phyloP scores from a whole-genome alignment of 2,888 invertebrate species.

The Panorpa germanica region DNA sequence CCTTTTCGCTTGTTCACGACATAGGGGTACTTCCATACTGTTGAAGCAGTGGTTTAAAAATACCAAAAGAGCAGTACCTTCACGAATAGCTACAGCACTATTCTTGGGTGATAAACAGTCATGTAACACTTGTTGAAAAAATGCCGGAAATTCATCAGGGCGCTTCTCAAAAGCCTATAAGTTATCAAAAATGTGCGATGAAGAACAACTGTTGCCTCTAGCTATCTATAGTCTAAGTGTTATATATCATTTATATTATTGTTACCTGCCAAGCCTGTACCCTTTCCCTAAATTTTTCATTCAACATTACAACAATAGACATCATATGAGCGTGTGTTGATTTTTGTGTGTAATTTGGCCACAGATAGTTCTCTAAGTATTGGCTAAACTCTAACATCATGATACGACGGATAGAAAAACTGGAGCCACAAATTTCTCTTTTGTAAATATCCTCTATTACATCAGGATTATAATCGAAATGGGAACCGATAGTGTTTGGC shows the following conservation, averaged over 20 bases:
- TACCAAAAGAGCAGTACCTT: constrained; percentile 74
- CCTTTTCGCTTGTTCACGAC: constrained; percentile 79
- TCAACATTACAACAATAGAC: constrained; percentile 96
- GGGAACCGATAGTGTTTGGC: constrained; percentile 54
- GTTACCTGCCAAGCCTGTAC: constrained; percentile 87
- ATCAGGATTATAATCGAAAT: constrained; percentile 52
- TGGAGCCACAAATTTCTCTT: constrained; percentile 69
- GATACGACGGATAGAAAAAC: constrained; percentile 68
- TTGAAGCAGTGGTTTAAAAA: constrained; percentile 95
- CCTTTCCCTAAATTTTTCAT: constrained; percentile 94
- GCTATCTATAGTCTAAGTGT: constrained; percentile 3
- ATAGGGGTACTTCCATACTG: constrained; percentile 89
- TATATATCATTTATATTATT: constrained; percentile 9
- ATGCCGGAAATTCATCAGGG: constrained; percentile 57
- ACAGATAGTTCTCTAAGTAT: constrained; percentile 89
- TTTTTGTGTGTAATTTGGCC: constrained; percentile 81
- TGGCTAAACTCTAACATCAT: constrained; percentile 96
- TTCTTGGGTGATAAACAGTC: constrained; percentile 39
- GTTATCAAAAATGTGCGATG: constrained; percentile 9
- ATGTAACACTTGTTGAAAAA: constrained; percentile 64
- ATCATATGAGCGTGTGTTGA: constrained; percentile 77
- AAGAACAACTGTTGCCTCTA: constrained; percentile 1
- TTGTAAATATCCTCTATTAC: constrained; percentile 79
- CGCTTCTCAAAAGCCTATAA: constrained; percentile 56
- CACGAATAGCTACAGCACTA: constrained; percentile 34